These are phyloP conservation scores for Coenobita brevimanus DNA, from an alignment of 1,140 invertebrate species.

Conservation along the genomic window DNA sequence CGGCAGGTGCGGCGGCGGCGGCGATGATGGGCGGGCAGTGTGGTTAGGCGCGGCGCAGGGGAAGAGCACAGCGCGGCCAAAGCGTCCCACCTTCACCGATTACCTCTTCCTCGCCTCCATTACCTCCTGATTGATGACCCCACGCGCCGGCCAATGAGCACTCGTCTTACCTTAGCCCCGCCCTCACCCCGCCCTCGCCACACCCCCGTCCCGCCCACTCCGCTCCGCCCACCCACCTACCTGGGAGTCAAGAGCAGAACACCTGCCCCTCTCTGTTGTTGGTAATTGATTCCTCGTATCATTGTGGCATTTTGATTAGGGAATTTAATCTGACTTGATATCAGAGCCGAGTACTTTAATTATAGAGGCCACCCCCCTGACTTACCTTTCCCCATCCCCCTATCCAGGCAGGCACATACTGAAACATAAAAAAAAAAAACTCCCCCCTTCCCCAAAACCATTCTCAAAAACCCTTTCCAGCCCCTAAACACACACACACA, in stretches of 20 bases:
- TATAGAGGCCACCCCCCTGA: background rate
- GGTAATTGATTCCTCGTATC: constrained; percentile 65
- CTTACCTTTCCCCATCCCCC: background rate
- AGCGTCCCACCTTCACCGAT: constrained; percentile 25
- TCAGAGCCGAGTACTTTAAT: constrained; percentile 54
- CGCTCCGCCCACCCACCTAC: constrained; percentile 47
- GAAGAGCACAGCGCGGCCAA: constrained; percentile 36
- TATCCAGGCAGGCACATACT: background rate
- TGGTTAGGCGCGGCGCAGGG: constrained; percentile 28
- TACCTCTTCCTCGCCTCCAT: constrained; percentile 43
- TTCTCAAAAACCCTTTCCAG: too few relatives aligned
- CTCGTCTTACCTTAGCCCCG: background rate
- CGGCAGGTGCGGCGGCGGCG: constrained; percentile 4
- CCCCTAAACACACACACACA: too few relatives aligned
- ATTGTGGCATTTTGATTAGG: constrained; percentile 64
- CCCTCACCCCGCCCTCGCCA: background rate
- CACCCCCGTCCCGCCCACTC: constrained; percentile 48
- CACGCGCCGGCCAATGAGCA: constrained; percentile 38
- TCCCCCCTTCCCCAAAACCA: too few relatives aligned
- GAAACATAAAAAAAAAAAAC: too few relatives aligned
- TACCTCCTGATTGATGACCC: constrained; percentile 58
- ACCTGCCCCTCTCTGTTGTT: constrained; percentile 51
- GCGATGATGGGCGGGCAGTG: background rate
- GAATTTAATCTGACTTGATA: constrained; percentile 65
- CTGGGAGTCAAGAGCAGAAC: constrained; percentile 26